phyloP scores from a whole-genome alignment of 2,113 vertebrate species.

The Platysternon megacephalum region DNA sequence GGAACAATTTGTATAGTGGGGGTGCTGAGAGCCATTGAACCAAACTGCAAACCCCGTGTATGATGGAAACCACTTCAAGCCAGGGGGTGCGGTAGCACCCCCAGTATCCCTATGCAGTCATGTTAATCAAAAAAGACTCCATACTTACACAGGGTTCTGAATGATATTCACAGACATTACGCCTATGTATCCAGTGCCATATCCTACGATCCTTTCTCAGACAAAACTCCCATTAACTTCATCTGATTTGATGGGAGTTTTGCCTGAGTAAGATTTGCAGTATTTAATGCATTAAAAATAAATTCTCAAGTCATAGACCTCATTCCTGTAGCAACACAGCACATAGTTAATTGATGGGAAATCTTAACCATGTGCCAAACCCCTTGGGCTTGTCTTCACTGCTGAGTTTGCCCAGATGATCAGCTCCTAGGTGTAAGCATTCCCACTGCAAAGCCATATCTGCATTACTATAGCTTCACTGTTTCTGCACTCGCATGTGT shows the following conservation, averaged over 20 bases:
- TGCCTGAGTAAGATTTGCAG: constrained; percentile 58
- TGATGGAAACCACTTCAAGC: too few relatives aligned
- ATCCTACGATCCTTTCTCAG: not conserved
- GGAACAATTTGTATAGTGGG: too few relatives aligned
- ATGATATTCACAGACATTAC: not conserved
- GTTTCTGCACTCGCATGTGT: too few relatives aligned
- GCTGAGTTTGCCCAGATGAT: too few relatives aligned
- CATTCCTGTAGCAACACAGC: not conserved
- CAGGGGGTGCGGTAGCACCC: too few relatives aligned
- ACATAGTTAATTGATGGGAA: not conserved
- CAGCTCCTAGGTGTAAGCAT: too few relatives aligned
- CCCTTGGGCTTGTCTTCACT: too few relatives aligned
- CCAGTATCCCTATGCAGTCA: too few relatives aligned
- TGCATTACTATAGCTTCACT: too few relatives aligned
- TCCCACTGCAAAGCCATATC: too few relatives aligned
- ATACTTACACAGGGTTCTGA: not conserved
- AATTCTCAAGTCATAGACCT: constrained; percentile 8
- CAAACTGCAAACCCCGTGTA: too few relatives aligned
- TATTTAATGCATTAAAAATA: constrained; percentile 31
- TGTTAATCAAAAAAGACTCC: not conserved
- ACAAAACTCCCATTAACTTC: not conserved
- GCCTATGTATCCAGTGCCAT: not conserved
- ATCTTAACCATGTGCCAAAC: not conserved
- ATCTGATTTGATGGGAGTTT: constrained; percentile 33
- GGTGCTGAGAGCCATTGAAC: too few relatives aligned